These are phyloP conservation scores for Nephila pilipes DNA, from an alignment of 1,140 invertebrate genomes.

Conservation along the genomic window DNA sequence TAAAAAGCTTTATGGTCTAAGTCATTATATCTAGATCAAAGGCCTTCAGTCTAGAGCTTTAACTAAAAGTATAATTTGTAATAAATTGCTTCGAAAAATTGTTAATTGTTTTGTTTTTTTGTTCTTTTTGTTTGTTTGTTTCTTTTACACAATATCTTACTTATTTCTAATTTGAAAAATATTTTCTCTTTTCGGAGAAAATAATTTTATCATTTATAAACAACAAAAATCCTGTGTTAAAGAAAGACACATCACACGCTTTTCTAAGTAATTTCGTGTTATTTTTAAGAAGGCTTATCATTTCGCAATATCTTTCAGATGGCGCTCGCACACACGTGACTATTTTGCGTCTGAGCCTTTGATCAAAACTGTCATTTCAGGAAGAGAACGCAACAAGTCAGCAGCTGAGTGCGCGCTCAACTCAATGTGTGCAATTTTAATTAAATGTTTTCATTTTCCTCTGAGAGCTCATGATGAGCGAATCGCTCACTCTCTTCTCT, in stretches of 20 bases:
- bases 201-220: neutral
- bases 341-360: neutral
- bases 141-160: neutral
- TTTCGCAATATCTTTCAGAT: neutral
- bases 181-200: neutral
- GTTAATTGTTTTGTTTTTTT: too few relatives aligned
- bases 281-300: neutral
- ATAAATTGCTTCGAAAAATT: too few relatives aligned
- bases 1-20: too few relatives aligned
- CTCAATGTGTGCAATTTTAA: slow-evolving; percentile 40
- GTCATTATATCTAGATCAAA: too few relatives aligned
- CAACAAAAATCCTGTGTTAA: too few relatives aligned
- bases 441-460: slow-evolving; percentile 61
- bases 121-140: too few relatives aligned
- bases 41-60: too few relatives aligned
- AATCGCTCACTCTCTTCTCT: slow-evolving; percentile 22
- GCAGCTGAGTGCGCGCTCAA: slow-evolving; percentile 51
- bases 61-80: too few relatives aligned
- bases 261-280: too few relatives aligned
- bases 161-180: neutral
- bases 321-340: neutral
- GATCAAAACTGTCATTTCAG: neutral
- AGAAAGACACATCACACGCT: too few relatives aligned
- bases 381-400: neutral
- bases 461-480: slow-evolving; percentile 64